Evolutionary conservation across 30 jellyfish, hydroid and myxozoan species (phyloP).

Genomic region (Clytia hemisphaerica): DNA sequence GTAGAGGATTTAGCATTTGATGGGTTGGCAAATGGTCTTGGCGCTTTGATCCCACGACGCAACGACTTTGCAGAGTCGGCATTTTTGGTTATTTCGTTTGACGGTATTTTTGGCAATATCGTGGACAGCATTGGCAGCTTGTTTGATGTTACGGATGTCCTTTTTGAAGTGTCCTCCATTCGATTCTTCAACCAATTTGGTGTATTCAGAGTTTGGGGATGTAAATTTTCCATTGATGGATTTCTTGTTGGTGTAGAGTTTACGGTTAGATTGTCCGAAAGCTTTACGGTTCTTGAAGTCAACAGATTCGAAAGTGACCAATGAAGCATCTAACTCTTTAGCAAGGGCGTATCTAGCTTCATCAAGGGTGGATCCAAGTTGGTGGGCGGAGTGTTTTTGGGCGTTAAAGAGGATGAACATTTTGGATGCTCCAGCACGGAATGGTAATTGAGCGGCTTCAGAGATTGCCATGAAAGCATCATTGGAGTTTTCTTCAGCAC

Average conservation of each 20-base stretch:
- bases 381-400: constrained; percentile 44
- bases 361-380: constrained; percentile 63
- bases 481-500: constrained; percentile 38
- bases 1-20: constrained; percentile 7
- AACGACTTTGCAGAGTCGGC: constrained; percentile 18
- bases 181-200: constrained; percentile 13
- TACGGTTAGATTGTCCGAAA: constrained; percentile 66
- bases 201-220: constrained; percentile 54
- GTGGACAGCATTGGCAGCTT: constrained; percentile 14
- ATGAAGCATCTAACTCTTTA: constrained; percentile 73
- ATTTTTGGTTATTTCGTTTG: not conserved
- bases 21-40: constrained; percentile 1
- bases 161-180: constrained; percentile 75
- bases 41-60: constrained; percentile 1
- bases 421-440: constrained; percentile 90
- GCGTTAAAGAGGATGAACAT: constrained; percentile 65
- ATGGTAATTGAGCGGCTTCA: constrained; percentile 56
- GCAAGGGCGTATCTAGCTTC: constrained; percentile 53
- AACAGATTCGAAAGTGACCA: constrained; percentile 67
- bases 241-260: constrained; percentile 52
- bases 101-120: constrained; percentile 9
- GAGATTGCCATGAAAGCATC: constrained; percentile 75
- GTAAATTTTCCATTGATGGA: constrained; percentile 1
- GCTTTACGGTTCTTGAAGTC: constrained; percentile 49
- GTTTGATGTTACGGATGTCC: not conserved